Percentiles rank a stretch among this genome's conserved stretches.
These are phyloP conservation scores for Enhydra lutris DNA, from an alignment of 2,113 vertebrate genomes.

Conservation along the genomic window DNA sequence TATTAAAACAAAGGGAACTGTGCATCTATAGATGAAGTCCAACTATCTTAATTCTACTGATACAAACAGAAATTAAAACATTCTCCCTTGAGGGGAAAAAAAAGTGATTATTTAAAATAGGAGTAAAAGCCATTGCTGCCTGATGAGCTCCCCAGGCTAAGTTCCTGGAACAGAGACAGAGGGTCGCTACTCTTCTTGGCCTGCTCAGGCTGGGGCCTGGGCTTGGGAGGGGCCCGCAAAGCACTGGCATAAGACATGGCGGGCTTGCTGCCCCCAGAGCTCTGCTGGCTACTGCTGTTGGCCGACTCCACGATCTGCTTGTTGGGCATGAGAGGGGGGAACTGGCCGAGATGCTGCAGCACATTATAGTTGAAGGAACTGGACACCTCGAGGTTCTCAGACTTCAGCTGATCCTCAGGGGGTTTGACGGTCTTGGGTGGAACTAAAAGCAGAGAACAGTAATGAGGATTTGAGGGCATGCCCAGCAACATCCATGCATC, in stretches of 20 bases:
- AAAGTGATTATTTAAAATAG: constrained; percentile 97
- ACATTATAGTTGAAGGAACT: constrained; percentile 90
- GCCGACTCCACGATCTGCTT: constrained; percentile 90
- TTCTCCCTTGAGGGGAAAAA: constrained; percentile 84
- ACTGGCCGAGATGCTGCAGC: constrained; percentile 97
- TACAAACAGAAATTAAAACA: constrained; percentile 90
- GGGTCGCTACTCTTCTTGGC: constrained; percentile 98
- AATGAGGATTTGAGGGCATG: background rate
- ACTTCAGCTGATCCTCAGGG: constrained; percentile 91
- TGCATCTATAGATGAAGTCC: constrained; percentile 83
- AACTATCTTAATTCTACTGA: constrained; percentile 85
- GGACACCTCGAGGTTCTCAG: constrained; percentile 86
- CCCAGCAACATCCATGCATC: rapidly evolving
- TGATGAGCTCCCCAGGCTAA: constrained; percentile 98
- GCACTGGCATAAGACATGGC: constrained; percentile 99
- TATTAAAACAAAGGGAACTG: constrained; percentile 84
- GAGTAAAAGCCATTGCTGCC: constrained; percentile 99
- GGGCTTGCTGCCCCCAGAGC: constrained; percentile 85
- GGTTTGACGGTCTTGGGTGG: constrained; percentile 89
- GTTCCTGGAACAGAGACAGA: constrained; percentile 97
- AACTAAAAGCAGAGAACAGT: constrained; percentile 80
- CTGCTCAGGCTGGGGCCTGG: constrained; percentile 95
- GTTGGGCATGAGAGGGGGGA: constrained; percentile 96
- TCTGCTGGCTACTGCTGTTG: constrained; percentile 81
- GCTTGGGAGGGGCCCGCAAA: constrained; percentile 95